phyloP scores from a whole-genome alignment of 1,140 invertebrate species.

The Bilobella aurantiaca region DNA sequence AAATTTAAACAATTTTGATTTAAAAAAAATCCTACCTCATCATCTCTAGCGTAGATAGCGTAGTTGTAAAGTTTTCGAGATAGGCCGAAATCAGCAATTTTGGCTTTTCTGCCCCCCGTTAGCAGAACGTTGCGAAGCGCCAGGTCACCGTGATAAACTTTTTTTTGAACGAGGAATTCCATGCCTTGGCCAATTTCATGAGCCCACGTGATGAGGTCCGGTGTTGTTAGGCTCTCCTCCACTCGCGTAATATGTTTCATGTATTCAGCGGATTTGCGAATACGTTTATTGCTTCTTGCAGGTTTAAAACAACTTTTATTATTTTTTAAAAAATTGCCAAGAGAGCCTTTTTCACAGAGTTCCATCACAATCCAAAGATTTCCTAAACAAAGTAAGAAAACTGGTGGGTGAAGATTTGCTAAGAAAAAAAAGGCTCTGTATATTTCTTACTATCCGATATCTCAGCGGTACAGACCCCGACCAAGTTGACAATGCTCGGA shows the following conservation, averaged over 20 bases:
- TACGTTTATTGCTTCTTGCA: neutral
- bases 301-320: neutral
- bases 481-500: constrained; percentile 60
- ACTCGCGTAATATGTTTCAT: no score
- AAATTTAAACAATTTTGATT: constrained; percentile 17
- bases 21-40: neutral
- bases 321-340: neutral
- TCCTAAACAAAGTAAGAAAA: neutral
- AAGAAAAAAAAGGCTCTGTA: neutral
- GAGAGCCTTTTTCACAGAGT: neutral
- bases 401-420: neutral
- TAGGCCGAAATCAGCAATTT: constrained; percentile 14
- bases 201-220: neutral
- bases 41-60: constrained; percentile 3
- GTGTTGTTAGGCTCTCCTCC: neutral
- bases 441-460: neutral
- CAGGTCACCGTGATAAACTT: constrained; percentile 12
- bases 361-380: neutral
- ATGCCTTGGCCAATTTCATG: constrained; percentile 1
- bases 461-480: constrained; percentile 59
- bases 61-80: constrained; percentile 6
- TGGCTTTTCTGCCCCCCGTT: neutral
- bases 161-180: neutral
- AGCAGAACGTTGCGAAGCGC: constrained; percentile 9
- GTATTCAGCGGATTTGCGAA: no score